Evolutionary conservation across 2,797 vertebrate species (phyloP).

Genomic region (Danionella dracula): DNA sequence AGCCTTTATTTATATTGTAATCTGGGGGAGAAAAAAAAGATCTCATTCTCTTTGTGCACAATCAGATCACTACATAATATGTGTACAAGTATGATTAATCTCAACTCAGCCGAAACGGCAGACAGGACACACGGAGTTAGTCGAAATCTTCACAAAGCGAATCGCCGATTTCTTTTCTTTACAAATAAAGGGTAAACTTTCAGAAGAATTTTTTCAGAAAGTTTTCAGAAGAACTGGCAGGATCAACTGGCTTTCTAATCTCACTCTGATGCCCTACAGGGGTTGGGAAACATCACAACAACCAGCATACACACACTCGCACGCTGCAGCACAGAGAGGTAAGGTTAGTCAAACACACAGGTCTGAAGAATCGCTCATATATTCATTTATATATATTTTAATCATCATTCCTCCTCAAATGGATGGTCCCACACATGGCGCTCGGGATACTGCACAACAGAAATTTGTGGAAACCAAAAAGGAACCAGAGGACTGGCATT

Average conservation of each 20-base stretch:
- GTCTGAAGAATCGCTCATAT: constrained; percentile 62
- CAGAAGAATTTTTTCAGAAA: no score
- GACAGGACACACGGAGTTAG: constrained; percentile 62
- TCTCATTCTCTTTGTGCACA: constrained; percentile 69
- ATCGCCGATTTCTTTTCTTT: constrained; percentile 76
- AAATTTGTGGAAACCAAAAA: constrained; percentile 66
- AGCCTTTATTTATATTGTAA: constrained; percentile 68
- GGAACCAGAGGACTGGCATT: constrained; percentile 79
- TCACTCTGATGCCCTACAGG: constrained; percentile 80
- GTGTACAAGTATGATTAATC: constrained; percentile 66
- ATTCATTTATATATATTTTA: constrained; percentile 40
- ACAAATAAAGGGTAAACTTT: constrained; percentile 72
- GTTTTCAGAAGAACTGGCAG: constrained; percentile 64
- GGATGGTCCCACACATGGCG: constrained; percentile 78
- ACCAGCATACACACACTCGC: constrained; percentile 78
- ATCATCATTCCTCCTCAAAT: constrained; percentile 72
- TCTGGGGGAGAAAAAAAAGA: constrained; percentile 59
- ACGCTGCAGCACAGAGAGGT: constrained; percentile 56
- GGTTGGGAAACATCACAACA: constrained; percentile 84
- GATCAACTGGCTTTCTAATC: constrained; percentile 80
- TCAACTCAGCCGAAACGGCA: constrained; percentile 66
- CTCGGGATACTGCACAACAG: constrained; percentile 81
- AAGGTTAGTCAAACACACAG: constrained; percentile 73
- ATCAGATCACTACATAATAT: constrained; percentile 52
- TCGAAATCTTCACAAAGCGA: constrained; percentile 47